Conservation (phyloP, 2,888 invertebrate genomes). For the Philonicus albiceps region DNA sequence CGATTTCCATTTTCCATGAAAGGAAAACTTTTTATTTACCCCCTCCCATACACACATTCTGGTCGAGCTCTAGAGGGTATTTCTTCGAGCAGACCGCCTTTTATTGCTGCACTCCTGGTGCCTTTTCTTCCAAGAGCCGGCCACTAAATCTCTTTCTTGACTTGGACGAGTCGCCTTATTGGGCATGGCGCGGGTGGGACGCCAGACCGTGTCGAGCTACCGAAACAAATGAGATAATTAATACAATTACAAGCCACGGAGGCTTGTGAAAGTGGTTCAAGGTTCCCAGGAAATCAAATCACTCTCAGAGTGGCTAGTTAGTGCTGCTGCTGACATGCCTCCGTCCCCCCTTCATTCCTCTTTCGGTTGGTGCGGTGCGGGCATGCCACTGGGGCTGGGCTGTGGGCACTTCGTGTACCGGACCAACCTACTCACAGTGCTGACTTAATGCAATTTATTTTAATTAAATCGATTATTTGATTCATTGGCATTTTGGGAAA, state of each 20-base stretch:
- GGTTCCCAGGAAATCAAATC: slow-evolving; percentile 36
- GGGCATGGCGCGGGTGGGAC: background rate
- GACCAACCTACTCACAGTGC: background rate
- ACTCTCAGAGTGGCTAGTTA: background rate
- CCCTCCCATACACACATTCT: background rate
- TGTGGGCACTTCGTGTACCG: background rate
- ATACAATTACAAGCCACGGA: slow-evolving; percentile 17
- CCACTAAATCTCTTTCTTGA: no score
- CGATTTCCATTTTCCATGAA: slow-evolving; percentile 25
- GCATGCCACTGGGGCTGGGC: background rate
- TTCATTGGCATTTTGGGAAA: slow-evolving; percentile 31
- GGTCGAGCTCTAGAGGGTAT: background rate
- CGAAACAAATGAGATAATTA: slow-evolving; percentile 24
- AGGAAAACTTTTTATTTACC: slow-evolving; percentile 11
- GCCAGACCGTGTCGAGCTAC: background rate
- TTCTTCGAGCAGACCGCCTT: background rate
- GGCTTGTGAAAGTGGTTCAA: slow-evolving; percentile 38
- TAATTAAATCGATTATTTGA: slow-evolving; percentile 34
- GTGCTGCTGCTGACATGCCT: background rate
- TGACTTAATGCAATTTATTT: slow-evolving; percentile 31
- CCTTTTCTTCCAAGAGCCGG: background rate
- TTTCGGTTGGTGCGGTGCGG: background rate
- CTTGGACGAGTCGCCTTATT: background rate
- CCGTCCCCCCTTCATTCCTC: no score
- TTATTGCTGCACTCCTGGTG: background rate